Evolutionary conservation across 35 echinoderm and acorn worm species (phyloP).

Genomic region (Acanthaster planci): DNA sequence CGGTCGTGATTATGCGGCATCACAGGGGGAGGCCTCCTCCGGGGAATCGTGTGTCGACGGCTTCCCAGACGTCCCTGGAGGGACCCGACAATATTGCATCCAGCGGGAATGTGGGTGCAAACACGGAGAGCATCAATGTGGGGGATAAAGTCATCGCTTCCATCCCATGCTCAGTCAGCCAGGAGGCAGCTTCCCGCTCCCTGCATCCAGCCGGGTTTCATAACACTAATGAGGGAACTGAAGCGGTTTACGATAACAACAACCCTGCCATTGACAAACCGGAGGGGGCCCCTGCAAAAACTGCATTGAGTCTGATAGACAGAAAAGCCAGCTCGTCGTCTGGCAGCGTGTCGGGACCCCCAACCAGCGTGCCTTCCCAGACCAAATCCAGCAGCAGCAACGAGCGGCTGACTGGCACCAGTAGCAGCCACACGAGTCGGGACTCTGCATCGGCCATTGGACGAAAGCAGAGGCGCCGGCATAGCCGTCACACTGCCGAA

Average conservation of each 20-base stretch:
- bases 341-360: slow-evolving; percentile 14
- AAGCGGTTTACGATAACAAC: not conserved
- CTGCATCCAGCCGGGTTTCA: no score
- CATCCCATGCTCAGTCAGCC: slow-evolving; percentile 10
- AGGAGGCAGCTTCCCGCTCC: not conserved
- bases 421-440: slow-evolving; percentile 36
- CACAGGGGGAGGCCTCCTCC: slow-evolving; percentile 7
- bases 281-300: not conserved
- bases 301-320: not conserved
- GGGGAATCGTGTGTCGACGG: slow-evolving; percentile 40
- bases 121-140: slow-evolving; percentile 20
- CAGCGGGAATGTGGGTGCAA: slow-evolving; percentile 22
- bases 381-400: slow-evolving; percentile 44
- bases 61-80: slow-evolving; percentile 45
- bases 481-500: slow-evolving; percentile 14
- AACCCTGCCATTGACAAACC: not conserved
- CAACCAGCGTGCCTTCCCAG: slow-evolving; percentile 24
- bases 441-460: slow-evolving; percentile 10
- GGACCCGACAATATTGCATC: slow-evolving; percentile 35
- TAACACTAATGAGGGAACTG: not conserved
- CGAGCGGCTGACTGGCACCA: slow-evolving; percentile 36
- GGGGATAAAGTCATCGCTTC: not conserved
- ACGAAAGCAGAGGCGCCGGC: not conserved
- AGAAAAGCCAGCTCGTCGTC: slow-evolving; percentile 14
- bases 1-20: slow-evolving; percentile 26